A percentile compares a stretch with the other conserved stretches of the same genome.
Conservation (phyloP, 2,113 vertebrate genomes). For the Psophia crepitans region DNA sequence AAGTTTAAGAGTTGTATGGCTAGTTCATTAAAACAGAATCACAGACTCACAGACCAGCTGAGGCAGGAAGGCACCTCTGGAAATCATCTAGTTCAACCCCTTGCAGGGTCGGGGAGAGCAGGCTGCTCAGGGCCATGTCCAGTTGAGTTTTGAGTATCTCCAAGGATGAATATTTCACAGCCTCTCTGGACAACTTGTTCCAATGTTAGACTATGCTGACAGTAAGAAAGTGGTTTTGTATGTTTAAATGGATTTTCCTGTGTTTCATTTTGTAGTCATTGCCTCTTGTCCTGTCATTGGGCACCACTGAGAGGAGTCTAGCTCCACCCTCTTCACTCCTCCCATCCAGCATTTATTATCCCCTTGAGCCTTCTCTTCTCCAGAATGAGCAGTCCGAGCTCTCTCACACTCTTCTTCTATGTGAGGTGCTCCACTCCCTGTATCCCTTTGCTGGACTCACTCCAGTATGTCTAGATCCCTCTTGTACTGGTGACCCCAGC, state of each 20-base stretch:
- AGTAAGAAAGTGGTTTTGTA: background rate
- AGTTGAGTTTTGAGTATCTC: background rate
- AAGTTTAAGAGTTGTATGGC: background rate
- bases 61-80: background rate
- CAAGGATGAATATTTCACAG: background rate
- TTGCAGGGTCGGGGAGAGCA: background rate
- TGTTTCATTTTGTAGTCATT: background rate
- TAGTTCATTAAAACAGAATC: background rate
- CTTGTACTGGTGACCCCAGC: background rate
- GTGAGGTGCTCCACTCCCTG: background rate
- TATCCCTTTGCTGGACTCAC: background rate
- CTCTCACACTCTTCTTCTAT: background rate
- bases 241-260: background rate
- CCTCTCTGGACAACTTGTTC: background rate
- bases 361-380: background rate
- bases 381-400: background rate
- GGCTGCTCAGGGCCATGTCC: background rate
- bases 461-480: background rate
- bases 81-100: background rate
- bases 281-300: background rate
- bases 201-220: background rate
- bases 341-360: background rate
- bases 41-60: background rate
- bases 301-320: background rate
- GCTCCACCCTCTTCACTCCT: background rate